Conservation (phyloP, 1,140 invertebrate genomes). For the Drosophila guanche region DNA sequence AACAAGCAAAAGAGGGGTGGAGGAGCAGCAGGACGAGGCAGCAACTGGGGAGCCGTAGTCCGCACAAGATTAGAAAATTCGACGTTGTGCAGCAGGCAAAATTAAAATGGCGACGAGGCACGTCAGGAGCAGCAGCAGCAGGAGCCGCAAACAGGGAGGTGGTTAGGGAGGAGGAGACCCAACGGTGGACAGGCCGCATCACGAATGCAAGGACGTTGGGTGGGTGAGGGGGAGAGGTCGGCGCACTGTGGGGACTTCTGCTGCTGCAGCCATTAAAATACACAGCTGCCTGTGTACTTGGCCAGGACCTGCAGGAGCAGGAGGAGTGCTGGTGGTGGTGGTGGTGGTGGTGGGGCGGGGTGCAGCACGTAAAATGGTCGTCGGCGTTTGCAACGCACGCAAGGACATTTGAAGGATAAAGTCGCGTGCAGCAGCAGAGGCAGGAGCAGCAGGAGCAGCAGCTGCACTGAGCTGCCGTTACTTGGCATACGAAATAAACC, state of each 20-base stretch:
- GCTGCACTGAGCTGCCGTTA: conserved; percentile 74
- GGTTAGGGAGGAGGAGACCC: conserved; percentile 20
- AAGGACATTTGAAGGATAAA: conserved; percentile 83
- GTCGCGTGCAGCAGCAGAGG: conserved; percentile 63
- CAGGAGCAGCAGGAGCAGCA: conserved; percentile 37
- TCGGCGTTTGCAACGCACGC: conserved; percentile 77
- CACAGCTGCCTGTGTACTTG: conserved; percentile 46
- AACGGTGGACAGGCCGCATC: conserved; percentile 54
- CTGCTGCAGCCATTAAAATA: conserved; percentile 80
- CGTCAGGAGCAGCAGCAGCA: conserved; percentile 18
- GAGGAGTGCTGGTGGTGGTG: too few species aligned
- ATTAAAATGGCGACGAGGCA: conserved; percentile 73
- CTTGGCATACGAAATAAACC: conserved; percentile 81
- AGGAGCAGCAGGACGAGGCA: conserved; percentile 31
- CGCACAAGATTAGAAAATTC: conserved; percentile 82
- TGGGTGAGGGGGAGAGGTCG: conserved; percentile 1
- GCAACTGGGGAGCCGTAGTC: conserved; percentile 80
- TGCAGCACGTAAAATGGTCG: conserved; percentile 58
- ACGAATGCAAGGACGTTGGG: conserved; percentile 68
- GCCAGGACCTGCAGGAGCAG: background rate
- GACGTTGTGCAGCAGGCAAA: conserved; percentile 80
- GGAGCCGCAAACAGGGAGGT: background rate
- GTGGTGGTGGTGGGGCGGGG: background rate
- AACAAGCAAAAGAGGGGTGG: conserved; percentile 22
- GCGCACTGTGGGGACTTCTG: conserved; percentile 65